Base-by-base conservation (phyloP, 2,888 invertebrate genomes). In the Cephus nigrinus region DNA sequence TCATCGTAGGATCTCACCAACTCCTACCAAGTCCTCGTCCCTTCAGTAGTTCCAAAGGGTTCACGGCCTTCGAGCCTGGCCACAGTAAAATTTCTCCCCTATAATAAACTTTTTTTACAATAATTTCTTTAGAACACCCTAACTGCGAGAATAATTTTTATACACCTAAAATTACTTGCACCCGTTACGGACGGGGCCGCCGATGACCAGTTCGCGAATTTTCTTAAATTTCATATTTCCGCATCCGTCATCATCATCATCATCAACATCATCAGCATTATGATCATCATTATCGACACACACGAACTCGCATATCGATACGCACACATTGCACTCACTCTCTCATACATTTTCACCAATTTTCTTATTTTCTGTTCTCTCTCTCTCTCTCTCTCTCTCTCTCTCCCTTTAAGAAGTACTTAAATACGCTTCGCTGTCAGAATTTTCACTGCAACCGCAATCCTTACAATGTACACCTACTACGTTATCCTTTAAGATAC, bases 91-190 rank as follows among this genome's bases (percentile, higher is more conserved):
- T 74, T 74, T 74, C 34, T 74, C 81, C 79, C 80, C 80, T 88
- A 88, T 84, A 88, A 89, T 87, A 87, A 87, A 85, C 85, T 77
- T 77, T 81, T 85, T 90, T 89, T 90, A 90, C 89, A 89, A 89
- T 90, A 90, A 89, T 88, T 88, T 86, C 84, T 88, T 87, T 87
- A 87, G 86, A 88, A 85, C 85, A 85, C 84, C 86, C 87, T 87
- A 87, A 87, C 74, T 11, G 33, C 34, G 36, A 74, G 36, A 71
- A 71, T 71, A 85, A 84, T 82, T 84, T 89, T 89, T 89, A 86
- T 89, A 90, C 89, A 90, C 86, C 89, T 90, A 90, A 90, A 90
- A 85, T 90, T 89, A 89, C 85, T 88, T 87, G 89, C 90, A 89
- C 89, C 89, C 90, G 86, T 88, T 87, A 12, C 86, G 88, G 89